Conservation (phyloP, 2,797 vertebrate genomes). For the Accipiter fasciatus region DNA sequence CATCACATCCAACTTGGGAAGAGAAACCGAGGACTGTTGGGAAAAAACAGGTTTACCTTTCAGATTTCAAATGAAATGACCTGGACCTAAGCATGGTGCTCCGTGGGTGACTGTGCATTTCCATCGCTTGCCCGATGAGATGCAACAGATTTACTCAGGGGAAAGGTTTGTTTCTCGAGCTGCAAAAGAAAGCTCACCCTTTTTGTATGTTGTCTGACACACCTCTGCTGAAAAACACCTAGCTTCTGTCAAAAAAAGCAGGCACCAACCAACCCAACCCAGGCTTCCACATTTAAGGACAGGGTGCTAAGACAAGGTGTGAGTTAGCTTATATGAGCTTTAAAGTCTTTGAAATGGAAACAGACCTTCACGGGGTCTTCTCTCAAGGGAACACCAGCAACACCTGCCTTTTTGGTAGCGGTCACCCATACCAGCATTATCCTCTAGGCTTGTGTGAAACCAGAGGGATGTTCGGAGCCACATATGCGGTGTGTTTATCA, state of each 20-base stretch:
- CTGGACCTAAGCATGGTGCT: background rate
- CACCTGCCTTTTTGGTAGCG: background rate
- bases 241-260: background rate
- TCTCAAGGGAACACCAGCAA: background rate
- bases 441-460: background rate
- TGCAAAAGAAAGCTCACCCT: background rate
- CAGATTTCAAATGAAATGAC: background rate
- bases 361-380: background rate
- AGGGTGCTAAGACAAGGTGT: background rate
- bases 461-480: background rate
- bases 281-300: background rate
- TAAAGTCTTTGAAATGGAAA: background rate
- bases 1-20: background rate
- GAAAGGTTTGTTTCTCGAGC: background rate
- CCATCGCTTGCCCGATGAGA: fast-evolving
- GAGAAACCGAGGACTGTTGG: background rate
- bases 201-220: background rate
- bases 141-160: background rate
- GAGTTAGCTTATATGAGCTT: background rate
- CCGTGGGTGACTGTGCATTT: background rate
- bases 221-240: background rate
- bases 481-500: fast-evolving
- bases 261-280: background rate
- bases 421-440: fast-evolving
- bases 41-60: background rate